A percentile compares a stretch with the other conserved stretches of the same genome.
These are phyloP conservation scores for Perdix hodgsoniae DNA, from an alignment of 2,797 vertebrate species.

Conservation along the genomic window DNA sequence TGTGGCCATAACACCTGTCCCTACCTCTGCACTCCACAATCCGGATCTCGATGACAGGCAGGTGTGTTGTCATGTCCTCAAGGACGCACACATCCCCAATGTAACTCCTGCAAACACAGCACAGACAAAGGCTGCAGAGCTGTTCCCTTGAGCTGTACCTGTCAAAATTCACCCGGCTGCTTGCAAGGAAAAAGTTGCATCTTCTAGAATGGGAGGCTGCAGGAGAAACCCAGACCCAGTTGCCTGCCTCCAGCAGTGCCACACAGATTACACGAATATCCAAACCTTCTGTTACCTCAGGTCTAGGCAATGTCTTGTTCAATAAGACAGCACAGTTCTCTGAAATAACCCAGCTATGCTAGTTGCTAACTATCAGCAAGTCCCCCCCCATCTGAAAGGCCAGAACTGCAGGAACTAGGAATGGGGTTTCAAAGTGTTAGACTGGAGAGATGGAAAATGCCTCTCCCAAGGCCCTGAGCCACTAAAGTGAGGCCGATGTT, in stretches of 20 bases:
- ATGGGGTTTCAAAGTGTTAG: neutral
- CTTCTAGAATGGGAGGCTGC: neutral
- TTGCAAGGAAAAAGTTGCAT: neutral
- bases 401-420: neutral
- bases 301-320: neutral
- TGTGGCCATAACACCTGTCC: neutral
- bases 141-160: neutral
- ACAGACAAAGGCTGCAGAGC: neutral
- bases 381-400: neutral
- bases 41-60: conserved; percentile 93
- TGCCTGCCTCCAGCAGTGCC: neutral
- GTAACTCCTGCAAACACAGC: conserved; percentile 84
- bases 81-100: conserved; percentile 96
- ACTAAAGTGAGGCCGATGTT: neutral
- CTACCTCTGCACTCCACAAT: conserved; percentile 96
- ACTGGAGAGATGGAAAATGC: neutral
- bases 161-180: neutral
- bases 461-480: neutral
- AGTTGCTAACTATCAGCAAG: neutral
- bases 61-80: conserved; percentile 93
- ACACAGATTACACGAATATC: rapidly evolving
- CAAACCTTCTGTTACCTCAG: neutral
- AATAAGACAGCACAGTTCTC: neutral
- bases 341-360: neutral
- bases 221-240: neutral